Evolutionary conservation across 2,113 vertebrate species (phyloP).

Genomic region (Pan troglodytes): DNA sequence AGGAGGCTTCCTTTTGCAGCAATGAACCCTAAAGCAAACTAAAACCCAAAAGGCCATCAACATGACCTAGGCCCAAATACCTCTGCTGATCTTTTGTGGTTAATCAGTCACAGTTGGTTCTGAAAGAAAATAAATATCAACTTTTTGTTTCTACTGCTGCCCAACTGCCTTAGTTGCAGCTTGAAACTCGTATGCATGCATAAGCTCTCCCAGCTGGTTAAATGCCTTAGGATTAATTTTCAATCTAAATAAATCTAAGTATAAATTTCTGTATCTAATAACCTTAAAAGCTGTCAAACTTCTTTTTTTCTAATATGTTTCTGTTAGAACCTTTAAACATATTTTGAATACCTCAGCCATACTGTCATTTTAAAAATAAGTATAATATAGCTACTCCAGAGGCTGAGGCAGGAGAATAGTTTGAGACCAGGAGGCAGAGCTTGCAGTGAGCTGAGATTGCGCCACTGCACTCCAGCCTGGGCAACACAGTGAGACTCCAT

Average conservation of each 20-base stretch:
- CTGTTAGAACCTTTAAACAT: background rate
- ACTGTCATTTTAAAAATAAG: background rate
- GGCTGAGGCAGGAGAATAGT: too few species aligned
- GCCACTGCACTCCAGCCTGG: too few species aligned
- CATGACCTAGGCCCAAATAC: accelerated
- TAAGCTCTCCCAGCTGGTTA: too few species aligned
- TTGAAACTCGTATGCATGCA: accelerated
- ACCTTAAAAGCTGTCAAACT: background rate
- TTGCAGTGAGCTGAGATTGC: too few species aligned
- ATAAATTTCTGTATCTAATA: background rate
- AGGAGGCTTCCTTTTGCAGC: background rate
- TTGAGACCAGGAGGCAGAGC: too few species aligned
- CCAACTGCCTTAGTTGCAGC: accelerated
- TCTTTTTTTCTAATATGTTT: background rate
- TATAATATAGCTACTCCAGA: too few species aligned
- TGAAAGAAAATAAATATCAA: background rate
- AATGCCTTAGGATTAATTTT: background rate
- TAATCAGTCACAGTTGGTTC: background rate
- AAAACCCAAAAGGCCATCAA: background rate
- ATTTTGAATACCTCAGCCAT: background rate
- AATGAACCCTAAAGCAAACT: background rate
- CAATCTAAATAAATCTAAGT: background rate
- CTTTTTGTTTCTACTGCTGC: background rate
- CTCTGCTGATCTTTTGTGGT: accelerated
- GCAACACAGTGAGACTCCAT: too few species aligned